phyloP scores from a whole-genome alignment of 2,888 invertebrate species.

The Caenorhabditis sp. region DNA sequence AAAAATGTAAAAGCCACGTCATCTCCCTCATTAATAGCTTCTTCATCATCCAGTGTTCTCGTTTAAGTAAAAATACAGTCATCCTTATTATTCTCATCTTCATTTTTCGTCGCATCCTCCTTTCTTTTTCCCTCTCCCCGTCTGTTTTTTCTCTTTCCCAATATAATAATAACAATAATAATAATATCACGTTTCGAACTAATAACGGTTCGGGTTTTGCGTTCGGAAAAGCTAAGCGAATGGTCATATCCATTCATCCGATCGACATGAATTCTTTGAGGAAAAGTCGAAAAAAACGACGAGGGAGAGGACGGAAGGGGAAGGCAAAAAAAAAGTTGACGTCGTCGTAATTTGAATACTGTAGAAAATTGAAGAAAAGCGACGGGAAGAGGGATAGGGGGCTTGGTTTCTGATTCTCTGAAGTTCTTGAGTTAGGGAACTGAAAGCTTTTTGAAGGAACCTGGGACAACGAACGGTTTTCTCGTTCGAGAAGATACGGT shows the following conservation, averaged over 20 bases:
- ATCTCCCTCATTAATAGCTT: conserved; percentile 36
- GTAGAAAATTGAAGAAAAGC: conserved; percentile 8
- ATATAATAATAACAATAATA: conserved; percentile 42
- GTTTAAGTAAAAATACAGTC: conserved; percentile 19
- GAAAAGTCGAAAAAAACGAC: conserved; percentile 19
- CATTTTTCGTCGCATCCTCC: neutral
- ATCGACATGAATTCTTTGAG: conserved; percentile 48
- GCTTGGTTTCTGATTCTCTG: too few species aligned
- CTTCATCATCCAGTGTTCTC: conserved; percentile 20
- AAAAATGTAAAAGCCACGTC: conserved; percentile 45
- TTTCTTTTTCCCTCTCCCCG: conserved; percentile 1
- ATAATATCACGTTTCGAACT: conserved; percentile 56
- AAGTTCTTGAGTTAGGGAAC: neutral
- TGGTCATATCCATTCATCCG: conserved; percentile 54
- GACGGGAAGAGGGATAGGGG: too few species aligned
- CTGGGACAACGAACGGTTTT: too few species aligned
- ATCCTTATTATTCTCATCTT: conserved; percentile 12
- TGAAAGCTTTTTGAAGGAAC: too few species aligned
- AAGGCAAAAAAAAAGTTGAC: conserved; percentile 25
- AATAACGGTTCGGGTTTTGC: conserved; percentile 45
- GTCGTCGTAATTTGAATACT: conserved; percentile 36
- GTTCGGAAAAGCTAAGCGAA: conserved; percentile 24
- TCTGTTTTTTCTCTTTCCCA: conserved; percentile 23
- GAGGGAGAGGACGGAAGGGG: neutral
- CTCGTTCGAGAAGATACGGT: too few species aligned